Evolutionary conservation across 2,797 vertebrate genomes (phyloP).

Genomic region (Sciurus carolinensis): DNA sequence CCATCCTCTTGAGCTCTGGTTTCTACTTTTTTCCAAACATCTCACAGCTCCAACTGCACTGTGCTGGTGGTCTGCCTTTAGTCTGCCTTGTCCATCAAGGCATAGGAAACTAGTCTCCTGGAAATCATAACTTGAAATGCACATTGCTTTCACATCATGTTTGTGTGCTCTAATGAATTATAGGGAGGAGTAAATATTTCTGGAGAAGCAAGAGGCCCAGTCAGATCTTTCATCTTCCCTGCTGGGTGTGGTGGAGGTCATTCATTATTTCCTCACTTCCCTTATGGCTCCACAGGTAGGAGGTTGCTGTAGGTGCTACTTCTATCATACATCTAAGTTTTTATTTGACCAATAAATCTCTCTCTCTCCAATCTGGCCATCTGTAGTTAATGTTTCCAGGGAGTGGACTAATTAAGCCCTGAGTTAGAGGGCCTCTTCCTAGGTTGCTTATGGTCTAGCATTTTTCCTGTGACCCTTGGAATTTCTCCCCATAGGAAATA

Average conservation of each 20-base stretch:
- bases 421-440: constrained; percentile 13
- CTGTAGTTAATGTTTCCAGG: constrained; percentile 62
- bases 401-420: constrained; percentile 78
- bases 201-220: constrained; percentile 55
- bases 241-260: constrained; percentile 70
- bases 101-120: constrained; percentile 55
- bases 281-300: constrained; percentile 60
- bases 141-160: background rate
- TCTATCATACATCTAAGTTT: constrained; percentile 62
- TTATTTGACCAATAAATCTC: constrained; percentile 82
- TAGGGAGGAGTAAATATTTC: constrained; percentile 81
- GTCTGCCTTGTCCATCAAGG: constrained; percentile 26
- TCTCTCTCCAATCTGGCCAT: constrained; percentile 70
- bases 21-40: background rate
- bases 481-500: constrained; percentile 66
- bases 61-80: background rate
- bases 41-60: constrained; percentile 6
- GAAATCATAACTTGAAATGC: constrained; percentile 73
- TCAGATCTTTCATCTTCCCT: constrained; percentile 80
- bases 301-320: constrained; percentile 62
- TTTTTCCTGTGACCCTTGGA: constrained; percentile 47
- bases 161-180: constrained; percentile 83
- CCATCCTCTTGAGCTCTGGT: background rate
- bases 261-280: constrained; percentile 70
- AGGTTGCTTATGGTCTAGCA: constrained; percentile 31